A percentile compares a stretch with the other conserved stretches of the same genome.
Evolutionary conservation across 2,888 invertebrate genomes (phyloP).

Genomic region (Napeogenes sylphis): DNA sequence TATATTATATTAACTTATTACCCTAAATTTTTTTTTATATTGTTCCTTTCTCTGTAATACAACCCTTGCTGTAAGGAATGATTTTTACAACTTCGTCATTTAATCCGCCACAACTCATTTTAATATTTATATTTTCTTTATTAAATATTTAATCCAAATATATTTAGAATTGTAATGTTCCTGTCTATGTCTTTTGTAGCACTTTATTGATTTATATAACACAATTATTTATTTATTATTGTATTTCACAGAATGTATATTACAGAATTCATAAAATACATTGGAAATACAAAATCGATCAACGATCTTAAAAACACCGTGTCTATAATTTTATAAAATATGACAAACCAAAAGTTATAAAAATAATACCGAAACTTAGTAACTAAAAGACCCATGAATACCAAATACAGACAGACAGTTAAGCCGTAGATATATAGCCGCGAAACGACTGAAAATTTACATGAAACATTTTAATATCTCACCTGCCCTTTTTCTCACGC

Average conservation of each 20-base stretch:
- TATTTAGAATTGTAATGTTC: no score
- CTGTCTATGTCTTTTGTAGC: no score
- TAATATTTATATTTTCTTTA: conserved; percentile 37
- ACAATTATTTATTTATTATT: no score
- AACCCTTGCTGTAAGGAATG: conserved; percentile 33
- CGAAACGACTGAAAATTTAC: conserved; percentile 62
- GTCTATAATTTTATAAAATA: no score
- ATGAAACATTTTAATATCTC: conserved; percentile 77
- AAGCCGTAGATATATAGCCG: conserved; percentile 66
- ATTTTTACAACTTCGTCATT: conserved; percentile 59
- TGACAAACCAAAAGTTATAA: conserved; percentile 20
- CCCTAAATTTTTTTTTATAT: no score
- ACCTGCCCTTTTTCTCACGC: conserved; percentile 75
- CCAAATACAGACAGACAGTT: conserved; percentile 62
- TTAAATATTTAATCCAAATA: conserved; percentile 2
- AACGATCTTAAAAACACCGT: no score
- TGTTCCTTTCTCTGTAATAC: no score
- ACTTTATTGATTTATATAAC: no score
- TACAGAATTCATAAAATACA: no score
- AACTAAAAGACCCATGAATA: conserved; percentile 71
- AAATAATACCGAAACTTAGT: conserved; percentile 35
- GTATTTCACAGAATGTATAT: no score
- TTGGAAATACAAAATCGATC: no score
- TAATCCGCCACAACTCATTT: conserved; percentile 63
- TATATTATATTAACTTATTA: no score